Evolutionary conservation across 2,113 vertebrate genomes (phyloP), one percentile per base, ranked within the genome.

Genomic region (Pangasianodon gigas): DNA sequence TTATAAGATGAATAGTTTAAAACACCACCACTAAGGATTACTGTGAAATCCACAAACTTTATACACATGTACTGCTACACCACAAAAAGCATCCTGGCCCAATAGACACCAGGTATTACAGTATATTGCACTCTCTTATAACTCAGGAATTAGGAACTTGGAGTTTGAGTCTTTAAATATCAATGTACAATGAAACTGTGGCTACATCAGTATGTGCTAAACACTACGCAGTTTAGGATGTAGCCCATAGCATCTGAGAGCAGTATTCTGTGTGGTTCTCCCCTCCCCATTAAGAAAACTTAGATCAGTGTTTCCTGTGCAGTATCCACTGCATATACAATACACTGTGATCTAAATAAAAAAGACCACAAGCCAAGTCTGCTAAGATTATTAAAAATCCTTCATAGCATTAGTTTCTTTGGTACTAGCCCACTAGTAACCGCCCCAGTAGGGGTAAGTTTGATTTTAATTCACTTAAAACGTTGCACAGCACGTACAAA

Each of bases 121-220:
- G 32, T 69, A 52, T 85, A 89, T 89, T 86, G 89, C 89, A 90
- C 84, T 81, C n/a, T 1, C 9, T 69, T 29, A 48, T 26, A 85
- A 67, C 29, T 85, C n/a, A 56, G 52, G 11, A 77, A 32, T 51
- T 48, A 88, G n/a, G 56, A 65, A 18, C n/a, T 26, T 24, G 13
- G 32, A 69, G 26, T 3, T 75, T 37, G n/a, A n/a, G 13, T 80
- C 56, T n/a, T 80, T 62, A 51, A 65, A 80, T 65, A 65, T 60
- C 7, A 56, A 21, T 58, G 32, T 44, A 75, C 32, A 71, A 13
- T 41, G 37, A 51, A 65, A 71, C 14, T 3, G 21, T 56, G 75
- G 10, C 29, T 52, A 24, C 16, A 29, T n/a, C 44, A 48, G 11
- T 32, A 69, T 11, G 48, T 48, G 9, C 4, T 18, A 79, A 13